Evolutionary conservation across 1,140 invertebrate genomes (phyloP).

Genomic region (Eurytemora carolleeae): DNA sequence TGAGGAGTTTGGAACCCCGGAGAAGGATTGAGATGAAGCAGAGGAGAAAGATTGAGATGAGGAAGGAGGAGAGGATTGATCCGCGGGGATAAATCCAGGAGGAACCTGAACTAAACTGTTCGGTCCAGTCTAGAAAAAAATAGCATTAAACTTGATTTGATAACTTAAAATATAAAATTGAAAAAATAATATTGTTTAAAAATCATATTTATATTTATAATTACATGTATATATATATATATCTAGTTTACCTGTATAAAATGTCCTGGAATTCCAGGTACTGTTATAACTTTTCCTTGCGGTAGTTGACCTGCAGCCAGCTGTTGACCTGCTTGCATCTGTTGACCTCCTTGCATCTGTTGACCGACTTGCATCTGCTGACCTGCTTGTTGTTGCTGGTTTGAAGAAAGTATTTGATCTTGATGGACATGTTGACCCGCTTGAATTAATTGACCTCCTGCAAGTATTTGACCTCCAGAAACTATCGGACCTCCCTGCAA

Average conservation of each 20-base stretch:
- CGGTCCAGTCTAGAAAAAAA: neutral
- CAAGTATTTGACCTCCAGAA: neutral
- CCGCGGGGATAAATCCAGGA: neutral
- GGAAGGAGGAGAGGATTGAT: no score
- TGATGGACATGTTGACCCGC: neutral
- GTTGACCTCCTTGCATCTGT: neutral
- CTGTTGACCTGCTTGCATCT: neutral
- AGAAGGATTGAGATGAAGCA: no score
- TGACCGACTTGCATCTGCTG: neutral
- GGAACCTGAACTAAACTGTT: neutral
- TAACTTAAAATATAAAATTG: no score
- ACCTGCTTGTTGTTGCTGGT: neutral
- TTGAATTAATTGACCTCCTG: neutral
- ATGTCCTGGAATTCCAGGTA: neutral
- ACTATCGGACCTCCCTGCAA: no score
- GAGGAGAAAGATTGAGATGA: no score
- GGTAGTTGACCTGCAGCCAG: neutral
- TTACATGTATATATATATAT: no score
- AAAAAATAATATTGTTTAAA: no score
- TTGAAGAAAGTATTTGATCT: neutral
- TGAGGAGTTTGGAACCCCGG: no score
- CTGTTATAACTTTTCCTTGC: neutral
- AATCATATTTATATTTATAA: no score
- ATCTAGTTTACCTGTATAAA: no score
- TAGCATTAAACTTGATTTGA: no score